Conservation (phyloP, 2,888 invertebrate species). For the Tetramorium bicarinatum region DNA sequence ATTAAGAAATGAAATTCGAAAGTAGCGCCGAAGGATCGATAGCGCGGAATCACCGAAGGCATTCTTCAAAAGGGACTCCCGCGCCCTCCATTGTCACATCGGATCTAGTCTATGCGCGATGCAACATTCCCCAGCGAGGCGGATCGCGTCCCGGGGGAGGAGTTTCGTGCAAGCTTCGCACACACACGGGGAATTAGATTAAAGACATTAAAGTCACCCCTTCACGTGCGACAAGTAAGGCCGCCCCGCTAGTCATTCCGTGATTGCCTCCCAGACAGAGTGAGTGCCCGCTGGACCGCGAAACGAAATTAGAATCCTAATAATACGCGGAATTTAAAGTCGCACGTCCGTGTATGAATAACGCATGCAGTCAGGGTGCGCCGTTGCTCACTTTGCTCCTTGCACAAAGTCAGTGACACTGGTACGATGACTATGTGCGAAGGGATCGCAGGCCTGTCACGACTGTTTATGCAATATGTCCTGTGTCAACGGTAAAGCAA, state of each 20-base stretch:
- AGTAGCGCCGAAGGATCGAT: slow-evolving; percentile 57
- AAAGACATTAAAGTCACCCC: slow-evolving; percentile 79
- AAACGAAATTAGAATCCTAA: slow-evolving; percentile 78
- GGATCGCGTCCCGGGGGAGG: slow-evolving; percentile 67
- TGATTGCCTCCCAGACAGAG: slow-evolving; percentile 74
- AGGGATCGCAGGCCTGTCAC: slow-evolving; percentile 38
- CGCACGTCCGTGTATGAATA: slow-evolving; percentile 66
- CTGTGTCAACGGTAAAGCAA: slow-evolving; percentile 29
- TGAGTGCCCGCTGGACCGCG: slow-evolving; percentile 76
- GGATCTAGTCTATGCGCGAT: slow-evolving; percentile 62
- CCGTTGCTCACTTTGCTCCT: slow-evolving; percentile 46
- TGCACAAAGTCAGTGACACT: slow-evolving; percentile 27
- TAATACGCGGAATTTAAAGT: slow-evolving; percentile 78
- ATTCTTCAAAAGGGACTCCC: slow-evolving; percentile 69
- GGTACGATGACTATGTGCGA: slow-evolving; percentile 19
- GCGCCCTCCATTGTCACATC: slow-evolving; percentile 61
- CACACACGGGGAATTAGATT: slow-evolving; percentile 77
- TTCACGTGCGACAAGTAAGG: slow-evolving; percentile 42
- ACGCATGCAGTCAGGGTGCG: slow-evolving; percentile 66
- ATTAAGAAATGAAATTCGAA: slow-evolving; percentile 66
- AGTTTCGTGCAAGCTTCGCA: slow-evolving; percentile 70
- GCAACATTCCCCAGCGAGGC: slow-evolving; percentile 73
- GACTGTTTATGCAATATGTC: slow-evolving; percentile 43
- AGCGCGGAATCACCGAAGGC: slow-evolving; percentile 54
- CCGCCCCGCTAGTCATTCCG: slow-evolving; percentile 72